Evolutionary conservation across 2,113 vertebrate species (phyloP).

Genomic region (Chloropsis cyanopogon): DNA sequence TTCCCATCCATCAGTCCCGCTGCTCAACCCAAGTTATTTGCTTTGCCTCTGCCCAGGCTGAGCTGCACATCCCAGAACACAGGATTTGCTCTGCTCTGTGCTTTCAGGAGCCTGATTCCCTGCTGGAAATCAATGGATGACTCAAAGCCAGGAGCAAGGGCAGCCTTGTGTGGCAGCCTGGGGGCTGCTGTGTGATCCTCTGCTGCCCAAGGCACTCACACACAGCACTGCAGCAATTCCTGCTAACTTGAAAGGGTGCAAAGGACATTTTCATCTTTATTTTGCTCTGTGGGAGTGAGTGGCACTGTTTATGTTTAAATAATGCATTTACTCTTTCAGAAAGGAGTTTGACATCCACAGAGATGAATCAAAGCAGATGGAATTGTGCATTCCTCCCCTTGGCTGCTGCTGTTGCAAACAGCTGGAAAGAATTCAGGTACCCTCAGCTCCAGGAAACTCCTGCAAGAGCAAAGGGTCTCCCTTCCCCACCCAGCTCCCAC

Average conservation of each 20-base stretch:
- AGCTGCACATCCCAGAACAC: not conserved
- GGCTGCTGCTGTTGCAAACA: not conserved
- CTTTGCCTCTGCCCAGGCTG: not conserved
- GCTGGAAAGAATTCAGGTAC: not conserved
- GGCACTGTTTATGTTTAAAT: not conserved
- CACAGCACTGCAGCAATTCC: not conserved
- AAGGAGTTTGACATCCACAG: not conserved
- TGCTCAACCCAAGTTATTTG: too few species aligned
- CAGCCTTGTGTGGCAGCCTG: not conserved
- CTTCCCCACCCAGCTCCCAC: not conserved
- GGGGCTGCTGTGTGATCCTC: not conserved
- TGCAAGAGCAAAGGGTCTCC: rapidly evolving
- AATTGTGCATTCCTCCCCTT: not conserved
- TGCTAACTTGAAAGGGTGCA: not conserved
- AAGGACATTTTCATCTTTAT: not conserved
- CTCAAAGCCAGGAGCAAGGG: not conserved
- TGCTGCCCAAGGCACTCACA: not conserved
- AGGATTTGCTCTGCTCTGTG: not conserved
- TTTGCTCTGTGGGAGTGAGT: not conserved
- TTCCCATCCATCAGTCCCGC: not conserved
- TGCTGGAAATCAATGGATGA: not conserved
- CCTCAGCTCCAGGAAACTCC: not conserved
- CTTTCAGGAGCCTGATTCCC: not conserved
- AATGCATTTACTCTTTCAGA: not conserved
- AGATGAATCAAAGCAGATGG: not conserved